A percentile compares a stretch with the other conserved stretches of the same genome.
phyloP scores from a whole-genome alignment of 2,888 invertebrate genomes.

The Chalcosyrphus nemorum region DNA sequence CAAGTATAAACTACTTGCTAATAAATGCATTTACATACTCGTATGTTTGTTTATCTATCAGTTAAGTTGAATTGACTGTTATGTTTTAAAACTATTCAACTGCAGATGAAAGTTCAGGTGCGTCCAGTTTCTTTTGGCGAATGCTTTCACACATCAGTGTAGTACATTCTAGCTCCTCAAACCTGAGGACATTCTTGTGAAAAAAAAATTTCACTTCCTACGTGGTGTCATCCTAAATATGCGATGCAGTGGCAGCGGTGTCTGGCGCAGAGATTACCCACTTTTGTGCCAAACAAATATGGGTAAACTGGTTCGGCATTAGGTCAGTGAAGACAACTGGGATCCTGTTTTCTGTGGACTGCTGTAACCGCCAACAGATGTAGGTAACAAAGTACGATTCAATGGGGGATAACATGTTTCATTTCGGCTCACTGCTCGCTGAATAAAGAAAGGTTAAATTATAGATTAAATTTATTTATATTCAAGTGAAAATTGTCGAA shows the following conservation, averaged over 20 bases:
- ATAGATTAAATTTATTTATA: no score
- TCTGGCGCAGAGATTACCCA: conserved; percentile 35
- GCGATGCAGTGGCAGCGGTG: conserved; percentile 6
- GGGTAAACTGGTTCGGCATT: conserved; percentile 62
- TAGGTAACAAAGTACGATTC: not conserved
- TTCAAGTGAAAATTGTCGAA: no score
- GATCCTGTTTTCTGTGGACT: conserved; percentile 42
- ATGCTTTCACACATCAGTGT: not conserved
- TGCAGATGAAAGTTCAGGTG: no score
- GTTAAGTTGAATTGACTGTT: no score
- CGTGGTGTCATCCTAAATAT: conserved; percentile 40
- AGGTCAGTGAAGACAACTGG: conserved; percentile 51
- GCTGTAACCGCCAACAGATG: not conserved
- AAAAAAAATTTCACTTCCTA: conserved; percentile 35
- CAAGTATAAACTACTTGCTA: no score
- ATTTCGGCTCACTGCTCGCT: not conserved
- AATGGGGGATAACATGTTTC: not conserved
- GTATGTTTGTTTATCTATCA: no score
- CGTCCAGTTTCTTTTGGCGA: not conserved
- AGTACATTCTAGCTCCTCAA: conserved; percentile 2
- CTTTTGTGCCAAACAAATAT: conserved; percentile 41
- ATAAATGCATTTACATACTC: no score
- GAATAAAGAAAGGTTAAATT: no score
- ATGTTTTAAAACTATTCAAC: no score
- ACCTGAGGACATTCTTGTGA: conserved; percentile 22